Evolutionary conservation across 1,140 invertebrate genomes (phyloP), one percentile per base, ranked within the genome.

Genomic region (Acyrthosiphon pisum): DNA sequence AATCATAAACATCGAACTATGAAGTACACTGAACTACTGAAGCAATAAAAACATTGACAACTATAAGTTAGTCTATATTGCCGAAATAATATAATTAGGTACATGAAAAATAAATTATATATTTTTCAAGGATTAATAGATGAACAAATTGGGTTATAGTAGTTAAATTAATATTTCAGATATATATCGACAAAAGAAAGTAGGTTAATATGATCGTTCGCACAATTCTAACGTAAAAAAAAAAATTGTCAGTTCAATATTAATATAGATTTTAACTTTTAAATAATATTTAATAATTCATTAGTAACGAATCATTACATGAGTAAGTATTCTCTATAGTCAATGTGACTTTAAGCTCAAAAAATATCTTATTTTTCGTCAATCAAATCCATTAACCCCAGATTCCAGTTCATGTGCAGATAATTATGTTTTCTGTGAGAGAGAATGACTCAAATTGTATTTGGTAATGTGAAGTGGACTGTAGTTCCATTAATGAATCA

Each of bases 401-500:
- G 35, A 4, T 83, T 4, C 60, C 30, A 76, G 14, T 76, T 76
- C 60, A 6, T 76, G 60, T 76, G 30, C 30, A 76, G n/a, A 76
- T 76, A 76, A 76, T 76, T 76, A 76, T 84, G 37, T 26, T 84
- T 84, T 86, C 0, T 86, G 6, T 48, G 30, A 20, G 18, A 11
- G n/a, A 35, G 48, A 48, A 89, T 50, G 48, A 53, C 48, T 53
- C n/a, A 23, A 37, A 53, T 53, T 53, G 26, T 22, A 53, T 53
- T 53, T 37, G 26, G 48, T 89, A 53, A 22, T 46, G 14, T 26
- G 46, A 6, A 4, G 20, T 50, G 37, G 22, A 68, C n/a, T 68
- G 22, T 46, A 35, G 22, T 89, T 7, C 60, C 37, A 91, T 91
- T 83, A 48, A 83, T 83, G 76, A 92, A 53, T 84, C 50, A 50